Percentiles rank a stretch among this genome's conserved stretches.
Evolutionary conservation across 1,140 invertebrate species (phyloP).

Genomic region (Dendroctonus ponderosae): DNA sequence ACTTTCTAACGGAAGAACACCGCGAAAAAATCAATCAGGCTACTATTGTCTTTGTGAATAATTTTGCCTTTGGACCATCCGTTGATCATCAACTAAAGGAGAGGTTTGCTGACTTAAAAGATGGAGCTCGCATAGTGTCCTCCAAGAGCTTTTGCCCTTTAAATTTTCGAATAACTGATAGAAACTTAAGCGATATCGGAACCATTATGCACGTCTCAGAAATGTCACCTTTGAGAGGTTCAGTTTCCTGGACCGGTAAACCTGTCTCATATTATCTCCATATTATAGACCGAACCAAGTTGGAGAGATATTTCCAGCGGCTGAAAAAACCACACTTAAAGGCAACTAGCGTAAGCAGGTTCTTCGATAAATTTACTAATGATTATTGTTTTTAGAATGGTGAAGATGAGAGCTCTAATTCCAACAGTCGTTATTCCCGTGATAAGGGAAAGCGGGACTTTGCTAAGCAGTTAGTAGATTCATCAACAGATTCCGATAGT

Average conservation of each 20-base stretch:
- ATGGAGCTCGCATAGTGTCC: constrained; percentile 95
- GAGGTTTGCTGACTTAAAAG: constrained; percentile 92
- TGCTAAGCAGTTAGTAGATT: constrained; percentile 47
- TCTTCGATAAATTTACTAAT: background rate
- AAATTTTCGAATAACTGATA: constrained; percentile 95
- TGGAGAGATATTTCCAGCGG: constrained; percentile 94
- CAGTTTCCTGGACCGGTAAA: constrained; percentile 97
- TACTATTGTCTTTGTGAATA: constrained; percentile 97
- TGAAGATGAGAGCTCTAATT: constrained; percentile 40
- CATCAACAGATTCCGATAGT: constrained; percentile 52
- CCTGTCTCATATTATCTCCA: constrained; percentile 98
- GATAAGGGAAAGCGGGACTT: constrained; percentile 50
- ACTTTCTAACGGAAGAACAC: constrained; percentile 89
- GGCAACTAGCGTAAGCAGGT: constrained; percentile 45
- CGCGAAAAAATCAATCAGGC: constrained; percentile 89
- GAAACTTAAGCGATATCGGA: constrained; percentile 86
- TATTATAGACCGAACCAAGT: constrained; percentile 92
- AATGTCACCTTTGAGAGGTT: constrained; percentile 90
- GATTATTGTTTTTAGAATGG: constrained; percentile 35
- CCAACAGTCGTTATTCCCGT: constrained; percentile 37
- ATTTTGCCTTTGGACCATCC: constrained; percentile 96
- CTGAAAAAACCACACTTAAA: constrained; percentile 84
- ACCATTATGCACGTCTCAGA: constrained; percentile 98
- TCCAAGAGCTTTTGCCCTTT: constrained; percentile 97
- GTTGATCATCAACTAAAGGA: constrained; percentile 97